These are phyloP conservation scores for Malacoraja senta DNA, from an alignment of 2,797 vertebrate species.

Conservation along the genomic window DNA sequence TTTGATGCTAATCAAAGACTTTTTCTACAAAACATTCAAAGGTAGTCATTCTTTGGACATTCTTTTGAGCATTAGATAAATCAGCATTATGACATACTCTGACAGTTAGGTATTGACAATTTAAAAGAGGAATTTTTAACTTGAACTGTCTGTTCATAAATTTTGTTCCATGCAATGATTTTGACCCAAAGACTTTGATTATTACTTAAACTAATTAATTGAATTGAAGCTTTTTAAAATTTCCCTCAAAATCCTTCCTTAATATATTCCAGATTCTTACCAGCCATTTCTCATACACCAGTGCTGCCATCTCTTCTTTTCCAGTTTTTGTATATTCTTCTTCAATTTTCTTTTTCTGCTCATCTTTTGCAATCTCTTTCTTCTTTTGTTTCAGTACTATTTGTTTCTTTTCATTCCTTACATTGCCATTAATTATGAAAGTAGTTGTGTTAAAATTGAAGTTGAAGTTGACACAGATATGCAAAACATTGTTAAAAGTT, in stretches of 20 bases:
- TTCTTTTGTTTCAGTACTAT: constrained; percentile 63
- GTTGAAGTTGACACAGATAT: background rate
- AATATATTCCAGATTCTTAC: constrained; percentile 57
- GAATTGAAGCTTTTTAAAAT: background rate
- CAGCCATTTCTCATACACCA: constrained; percentile 83
- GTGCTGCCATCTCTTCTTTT: constrained; percentile 70
- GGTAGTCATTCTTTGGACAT: no score
- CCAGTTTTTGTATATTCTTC: constrained; percentile 68
- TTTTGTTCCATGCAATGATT: background rate
- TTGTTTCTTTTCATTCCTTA: constrained; percentile 76
- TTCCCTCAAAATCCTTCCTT: background rate
- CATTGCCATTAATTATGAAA: constrained; percentile 6
- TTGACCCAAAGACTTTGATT: background rate
- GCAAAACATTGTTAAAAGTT: background rate
- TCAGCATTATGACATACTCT: background rate
- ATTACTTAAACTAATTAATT: background rate
- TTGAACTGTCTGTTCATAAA: background rate
- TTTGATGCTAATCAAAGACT: no score
- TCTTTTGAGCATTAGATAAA: background rate
- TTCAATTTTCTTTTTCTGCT: constrained; percentile 60
- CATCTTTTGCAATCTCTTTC: constrained; percentile 55
- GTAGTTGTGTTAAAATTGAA: background rate
- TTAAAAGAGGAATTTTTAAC: background rate
- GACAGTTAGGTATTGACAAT: background rate
- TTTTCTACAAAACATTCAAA: no score